These are phyloP conservation scores for Falco biarmicus DNA, from an alignment of 2,797 vertebrate species.

Conservation along the genomic window DNA sequence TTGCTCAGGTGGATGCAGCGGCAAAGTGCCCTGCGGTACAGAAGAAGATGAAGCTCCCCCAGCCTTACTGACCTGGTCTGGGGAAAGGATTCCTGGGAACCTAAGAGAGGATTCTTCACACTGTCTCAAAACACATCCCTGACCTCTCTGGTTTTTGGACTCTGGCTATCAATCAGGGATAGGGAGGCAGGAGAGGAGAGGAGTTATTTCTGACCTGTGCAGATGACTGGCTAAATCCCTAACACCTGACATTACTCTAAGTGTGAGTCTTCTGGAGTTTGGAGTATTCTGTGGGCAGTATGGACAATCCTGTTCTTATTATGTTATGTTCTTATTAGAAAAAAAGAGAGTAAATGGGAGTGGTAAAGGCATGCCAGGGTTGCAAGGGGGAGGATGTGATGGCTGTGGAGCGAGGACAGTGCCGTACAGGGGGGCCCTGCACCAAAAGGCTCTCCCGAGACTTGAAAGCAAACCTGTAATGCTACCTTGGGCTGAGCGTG, in stretches of 20 bases:
- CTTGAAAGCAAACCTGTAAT: neutral
- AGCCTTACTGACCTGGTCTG: neutral
- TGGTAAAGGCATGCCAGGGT: neutral
- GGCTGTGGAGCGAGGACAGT: neutral
- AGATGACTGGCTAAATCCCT: neutral
- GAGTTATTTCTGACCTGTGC: neutral
- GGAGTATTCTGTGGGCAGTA: neutral
- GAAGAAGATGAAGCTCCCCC: neutral
- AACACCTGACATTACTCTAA: neutral
- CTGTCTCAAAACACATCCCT: neutral
- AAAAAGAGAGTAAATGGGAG: neutral
- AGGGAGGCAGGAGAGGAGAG: neutral
- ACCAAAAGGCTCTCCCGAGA: neutral
- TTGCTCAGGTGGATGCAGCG: neutral
- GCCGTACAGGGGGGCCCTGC: fast-evolving
- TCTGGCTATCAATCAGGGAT: neutral
- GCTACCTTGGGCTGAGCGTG: neutral
- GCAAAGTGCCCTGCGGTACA: fast-evolving
- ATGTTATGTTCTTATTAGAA: neutral
- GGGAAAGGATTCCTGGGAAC: neutral
- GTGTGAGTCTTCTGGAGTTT: neutral
- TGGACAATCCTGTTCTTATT: neutral
- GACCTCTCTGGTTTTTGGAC: neutral
- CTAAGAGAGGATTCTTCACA: neutral
- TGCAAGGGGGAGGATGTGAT: neutral